These are phyloP conservation scores for Euura saliciscinereae DNA, from an alignment of 1,140 invertebrate genomes.

Conservation along the genomic window DNA sequence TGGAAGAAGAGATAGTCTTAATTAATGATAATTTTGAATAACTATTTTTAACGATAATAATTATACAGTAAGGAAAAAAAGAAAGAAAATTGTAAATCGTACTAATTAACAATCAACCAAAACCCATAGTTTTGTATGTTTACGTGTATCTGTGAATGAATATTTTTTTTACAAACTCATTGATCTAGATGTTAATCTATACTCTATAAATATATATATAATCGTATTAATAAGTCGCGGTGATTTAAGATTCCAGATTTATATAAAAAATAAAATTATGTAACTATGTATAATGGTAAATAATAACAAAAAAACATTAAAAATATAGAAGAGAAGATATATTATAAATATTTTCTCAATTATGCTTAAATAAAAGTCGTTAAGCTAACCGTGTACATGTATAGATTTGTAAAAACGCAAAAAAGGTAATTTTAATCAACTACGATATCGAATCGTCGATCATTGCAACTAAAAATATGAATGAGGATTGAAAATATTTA, in stretches of 20 bases:
- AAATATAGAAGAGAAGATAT: neutral
- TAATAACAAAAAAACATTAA: neutral
- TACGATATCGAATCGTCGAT: neutral
- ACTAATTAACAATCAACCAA: neutral
- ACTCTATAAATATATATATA: too few species aligned
- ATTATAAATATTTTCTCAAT: neutral
- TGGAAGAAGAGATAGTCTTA: too few species aligned
- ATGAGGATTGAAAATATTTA: neutral
- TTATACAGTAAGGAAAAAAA: too few species aligned
- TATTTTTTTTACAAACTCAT: neutral
- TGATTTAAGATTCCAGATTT: too few species aligned
- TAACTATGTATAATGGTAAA: neutral
- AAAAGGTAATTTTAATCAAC: neutral
- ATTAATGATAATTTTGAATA: too few species aligned
- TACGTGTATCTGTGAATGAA: neutral
- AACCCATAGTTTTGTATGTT: neutral
- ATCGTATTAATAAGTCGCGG: too few species aligned
- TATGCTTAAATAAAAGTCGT: neutral
- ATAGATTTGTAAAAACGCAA: neutral
- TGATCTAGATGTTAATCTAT: neutral
- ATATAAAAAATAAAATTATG: too few species aligned
- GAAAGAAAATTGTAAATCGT: too few species aligned
- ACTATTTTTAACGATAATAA: too few species aligned
- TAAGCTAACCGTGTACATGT: neutral
- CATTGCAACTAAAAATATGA: neutral